Evolutionary conservation across 2,797 vertebrate genomes (phyloP).

Genomic region (Lacerta agilis): DNA sequence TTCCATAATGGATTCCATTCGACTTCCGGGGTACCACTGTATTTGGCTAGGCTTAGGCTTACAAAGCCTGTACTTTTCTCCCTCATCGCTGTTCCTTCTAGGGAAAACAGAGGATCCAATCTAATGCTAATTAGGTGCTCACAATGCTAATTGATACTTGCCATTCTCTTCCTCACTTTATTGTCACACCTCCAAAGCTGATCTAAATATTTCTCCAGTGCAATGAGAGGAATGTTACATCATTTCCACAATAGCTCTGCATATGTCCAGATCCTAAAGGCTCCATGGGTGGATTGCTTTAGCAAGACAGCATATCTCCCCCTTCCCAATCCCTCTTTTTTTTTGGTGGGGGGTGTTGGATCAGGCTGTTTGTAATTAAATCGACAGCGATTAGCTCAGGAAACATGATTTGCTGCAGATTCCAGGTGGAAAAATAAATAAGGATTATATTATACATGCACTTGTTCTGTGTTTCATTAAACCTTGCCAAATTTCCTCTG

Average conservation of each 20-base stretch:
- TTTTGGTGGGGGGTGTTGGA: neutral
- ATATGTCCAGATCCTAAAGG: conserved; percentile 1
- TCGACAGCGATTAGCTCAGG: conserved; percentile 53
- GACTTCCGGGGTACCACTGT: too few relatives aligned
- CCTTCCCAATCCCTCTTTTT: neutral
- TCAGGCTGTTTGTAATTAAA: conserved; percentile 56
- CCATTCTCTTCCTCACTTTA: neutral
- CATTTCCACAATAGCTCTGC: neutral
- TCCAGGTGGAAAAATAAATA: conserved; percentile 57
- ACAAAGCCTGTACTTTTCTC: neutral
- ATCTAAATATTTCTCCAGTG: neutral
- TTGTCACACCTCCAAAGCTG: neutral
- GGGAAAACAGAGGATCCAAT: neutral
- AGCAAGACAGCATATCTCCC: neutral
- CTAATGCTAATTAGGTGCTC: neutral
- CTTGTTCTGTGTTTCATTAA: conserved; percentile 66
- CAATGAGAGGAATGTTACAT: neutral
- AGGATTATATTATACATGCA: conserved; percentile 53
- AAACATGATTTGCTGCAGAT: conserved; percentile 61
- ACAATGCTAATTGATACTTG: neutral
- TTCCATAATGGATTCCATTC: too few relatives aligned
- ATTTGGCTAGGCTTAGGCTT: neutral
- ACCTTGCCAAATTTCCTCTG: conserved; percentile 39
- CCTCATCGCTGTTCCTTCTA: neutral
- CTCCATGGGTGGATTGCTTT: neutral